Conservation (phyloP, 2,113 vertebrate genomes). For the Vulpes lagopus region DNA sequence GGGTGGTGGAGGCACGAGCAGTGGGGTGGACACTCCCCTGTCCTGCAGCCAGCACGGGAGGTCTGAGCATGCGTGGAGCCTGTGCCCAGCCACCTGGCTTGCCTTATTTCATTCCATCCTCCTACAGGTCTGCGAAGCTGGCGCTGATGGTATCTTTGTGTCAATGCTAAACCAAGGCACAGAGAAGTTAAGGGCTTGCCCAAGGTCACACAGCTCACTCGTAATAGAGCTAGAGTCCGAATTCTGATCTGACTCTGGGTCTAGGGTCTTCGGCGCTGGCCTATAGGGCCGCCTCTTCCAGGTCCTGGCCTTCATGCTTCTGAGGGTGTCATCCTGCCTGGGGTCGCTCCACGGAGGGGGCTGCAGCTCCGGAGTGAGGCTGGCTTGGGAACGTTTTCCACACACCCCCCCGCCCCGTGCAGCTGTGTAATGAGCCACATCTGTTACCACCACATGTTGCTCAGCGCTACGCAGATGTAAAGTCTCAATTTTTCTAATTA, state of each 20-base stretch:
- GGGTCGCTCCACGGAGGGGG: conserved; percentile 35
- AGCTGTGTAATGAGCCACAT: conserved; percentile 92
- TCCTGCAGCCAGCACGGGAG: neutral
- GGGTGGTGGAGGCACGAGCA: neutral
- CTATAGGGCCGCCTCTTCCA: fast-evolving
- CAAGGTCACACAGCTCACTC: neutral
- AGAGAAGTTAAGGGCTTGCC: conserved; percentile 7
- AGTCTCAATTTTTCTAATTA: conserved; percentile 93
- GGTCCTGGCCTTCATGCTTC: neutral
- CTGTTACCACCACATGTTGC: conserved; percentile 91
- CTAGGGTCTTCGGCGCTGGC: neutral
- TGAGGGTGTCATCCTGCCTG: neutral
- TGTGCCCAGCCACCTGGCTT: no score
- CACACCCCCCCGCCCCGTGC: conserved; percentile 81
- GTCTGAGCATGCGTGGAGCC: neutral
- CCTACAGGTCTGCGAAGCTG: neutral
- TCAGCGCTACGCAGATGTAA: conserved; percentile 89
- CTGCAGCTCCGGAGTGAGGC: conserved; percentile 71
- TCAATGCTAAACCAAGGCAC: neutral
- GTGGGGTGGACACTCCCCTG: neutral
- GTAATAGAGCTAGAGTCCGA: neutral
- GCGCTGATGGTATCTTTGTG: neutral
- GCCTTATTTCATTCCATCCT: neutral
- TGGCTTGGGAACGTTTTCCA: conserved; percentile 84
- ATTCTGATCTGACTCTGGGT: neutral